phyloP scores from a whole-genome alignment of 2,888 invertebrate genomes.

The Euclidia mi region DNA sequence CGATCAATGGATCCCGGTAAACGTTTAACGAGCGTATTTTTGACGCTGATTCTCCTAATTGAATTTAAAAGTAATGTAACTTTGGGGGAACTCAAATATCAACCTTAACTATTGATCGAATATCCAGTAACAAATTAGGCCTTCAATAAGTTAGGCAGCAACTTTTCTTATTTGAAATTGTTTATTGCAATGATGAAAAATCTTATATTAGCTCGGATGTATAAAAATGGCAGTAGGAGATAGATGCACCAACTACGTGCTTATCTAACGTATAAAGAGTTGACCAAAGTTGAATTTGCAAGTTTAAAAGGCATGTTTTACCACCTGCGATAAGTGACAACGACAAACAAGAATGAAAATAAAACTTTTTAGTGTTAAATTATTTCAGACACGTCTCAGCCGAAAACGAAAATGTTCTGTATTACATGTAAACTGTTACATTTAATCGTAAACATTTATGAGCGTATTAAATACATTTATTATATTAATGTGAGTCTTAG shows the following conservation, averaged over 20 bases:
- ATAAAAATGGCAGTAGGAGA: constrained; percentile 15
- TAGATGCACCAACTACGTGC: constrained; percentile 37
- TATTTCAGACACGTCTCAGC: constrained; percentile 9
- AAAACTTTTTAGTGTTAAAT: constrained; percentile 18
- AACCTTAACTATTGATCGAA: constrained; percentile 6
- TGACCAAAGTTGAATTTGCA: constrained; percentile 51
- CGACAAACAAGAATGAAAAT: constrained; percentile 36
- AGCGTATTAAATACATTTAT: constrained; percentile 1
- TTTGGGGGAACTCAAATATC: constrained; percentile 34
- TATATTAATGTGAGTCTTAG: not conserved
- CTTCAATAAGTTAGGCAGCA: too few species aligned
- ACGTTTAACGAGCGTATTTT: constrained; percentile 43
- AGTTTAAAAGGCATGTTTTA: constrained; percentile 52
- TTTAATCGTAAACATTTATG: not conserved
- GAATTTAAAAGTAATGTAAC: constrained; percentile 48
- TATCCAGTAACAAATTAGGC: not conserved
- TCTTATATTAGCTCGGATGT: constrained; percentile 23
- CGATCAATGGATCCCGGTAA: constrained; percentile 47
- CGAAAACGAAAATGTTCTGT: constrained; percentile 10
- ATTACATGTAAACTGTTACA: constrained; percentile 15
- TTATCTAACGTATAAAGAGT: constrained; percentile 54
- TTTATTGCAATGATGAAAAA: constrained; percentile 4
- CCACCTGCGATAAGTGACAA: constrained; percentile 58
- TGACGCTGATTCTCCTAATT: constrained; percentile 36
- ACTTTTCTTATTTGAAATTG: not conserved